Evolutionary conservation across 1,140 invertebrate genomes (phyloP), one percentile per base, ranked within the genome.

Genomic region (Solenopsis invicta): DNA sequence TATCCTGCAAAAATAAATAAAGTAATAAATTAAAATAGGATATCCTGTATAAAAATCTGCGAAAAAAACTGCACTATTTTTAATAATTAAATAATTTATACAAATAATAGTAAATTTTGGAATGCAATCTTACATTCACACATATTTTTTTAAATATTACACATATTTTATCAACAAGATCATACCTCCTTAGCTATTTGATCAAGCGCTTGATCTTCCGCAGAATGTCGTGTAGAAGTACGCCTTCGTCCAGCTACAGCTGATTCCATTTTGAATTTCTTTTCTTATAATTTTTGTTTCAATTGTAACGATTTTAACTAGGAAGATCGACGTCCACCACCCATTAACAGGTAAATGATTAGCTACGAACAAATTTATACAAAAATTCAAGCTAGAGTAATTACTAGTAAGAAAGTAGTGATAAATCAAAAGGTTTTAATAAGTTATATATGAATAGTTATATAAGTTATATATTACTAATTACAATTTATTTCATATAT

Each of bases 101-200:
- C 59, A 72, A 71, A 76, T 29, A 59, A 18, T 16, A 61, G 3
- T 21, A 18, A 34, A 64, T 18, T 34, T 34, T 41, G 1, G 18
- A 59, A 66, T 67, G 59, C 37, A 48, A 48, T 64, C 52, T 84
- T 74, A 41, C 29, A n/a, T 67, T 71, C 0, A 10, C 66, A 21
- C 21, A n/a, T 56, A 64, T 76, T 37, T 56, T 37, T 62, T 45
- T 67, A 10, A n/a, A 41, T n/a, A 10, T 61, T 87, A 71, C 4
- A 66, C 24, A 12, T 84, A 50, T 69, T 59, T 82, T 78, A 52
- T 74, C 54, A 78, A 72, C 13, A 8, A 59, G 29, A 41, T 78
- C 89, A 95, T 96, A 98, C 98, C 97, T 98, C 98, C 96, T 98
- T 98, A 75, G 98, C 98, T 92, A 98, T 98, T 96, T 98, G 97